Base-by-base conservation (phyloP, 92 coral and sea anemone genomes). In the Phenganax subtilis region DNA sequence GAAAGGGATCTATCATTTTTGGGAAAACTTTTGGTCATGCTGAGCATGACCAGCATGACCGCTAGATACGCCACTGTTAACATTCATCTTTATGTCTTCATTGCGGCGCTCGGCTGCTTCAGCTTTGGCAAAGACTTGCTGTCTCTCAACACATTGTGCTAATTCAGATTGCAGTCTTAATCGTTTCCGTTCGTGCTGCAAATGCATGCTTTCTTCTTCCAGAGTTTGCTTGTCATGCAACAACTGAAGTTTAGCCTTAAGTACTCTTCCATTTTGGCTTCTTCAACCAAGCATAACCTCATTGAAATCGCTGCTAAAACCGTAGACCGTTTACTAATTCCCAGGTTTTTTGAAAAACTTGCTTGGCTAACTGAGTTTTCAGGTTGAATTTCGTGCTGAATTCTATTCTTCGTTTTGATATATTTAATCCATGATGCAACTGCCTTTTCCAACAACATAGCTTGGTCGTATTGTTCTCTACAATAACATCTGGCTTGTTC, bases 31-130 rank as follows among this genome's bases (percentile, higher is more conserved):
- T n/a, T n/a, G n/a, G n/a, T n/a, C n/a, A n/a, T n/a, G n/a, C n/a
- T n/a, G n/a, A n/a, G n/a, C n/a, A n/a, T n/a, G n/a, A n/a, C n/a
- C n/a, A n/a, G n/a, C n/a, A n/a, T n/a, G n/a, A n/a, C n/a, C n/a
- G n/a, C n/a, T n/a, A n/a, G n/a, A n/a, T n/a, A n/a, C n/a, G n/a
- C n/a, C n/a, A n/a, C n/a, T n/a, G n/a, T 51, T 14, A 30, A 51
- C 27, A 51, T 30, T 69, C 12, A 25, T 59, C 25, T 9, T 15
- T 10, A 54, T 57, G 54, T 10, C 54, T 57, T 58, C 52, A 16
- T 12, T 31, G 60, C 37, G 73, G 20, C 53, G 59, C 68, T 79
- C 83, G 0, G 68, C 83, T 56, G 83, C 83, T 56, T 78, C 82
- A 51, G 82, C 82, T 62, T 63, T 54, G 54, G 75, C 77, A 29